A percentile compares a stretch with the other conserved stretches of the same genome.
These are phyloP conservation scores for Ricordea florida DNA, from an alignment of 92 coral and sea anemone species.

Conservation along the genomic window DNA sequence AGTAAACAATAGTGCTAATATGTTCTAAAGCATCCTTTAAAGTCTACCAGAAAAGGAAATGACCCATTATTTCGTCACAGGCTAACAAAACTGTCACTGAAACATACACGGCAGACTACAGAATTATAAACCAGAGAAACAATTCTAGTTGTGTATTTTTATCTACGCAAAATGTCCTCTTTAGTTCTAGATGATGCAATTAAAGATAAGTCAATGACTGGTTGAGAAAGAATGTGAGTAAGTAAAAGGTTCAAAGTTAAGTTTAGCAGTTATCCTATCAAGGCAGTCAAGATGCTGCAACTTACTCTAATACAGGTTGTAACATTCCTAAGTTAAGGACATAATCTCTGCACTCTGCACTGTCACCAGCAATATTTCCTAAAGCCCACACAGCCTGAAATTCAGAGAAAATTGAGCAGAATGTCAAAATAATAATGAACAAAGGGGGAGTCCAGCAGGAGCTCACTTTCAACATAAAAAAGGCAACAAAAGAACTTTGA, in stretches of 20 bases:
- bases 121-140: too few relatives aligned
- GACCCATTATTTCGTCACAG: too few relatives aligned
- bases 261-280: neutral
- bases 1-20: neutral
- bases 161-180: too few relatives aligned
- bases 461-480: neutral
- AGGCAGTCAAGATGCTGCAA: neutral
- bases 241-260: neutral
- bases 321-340: slow-evolving; percentile 89
- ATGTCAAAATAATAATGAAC: neutral
- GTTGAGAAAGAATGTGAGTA: too few relatives aligned
- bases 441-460: neutral
- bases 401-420: neutral
- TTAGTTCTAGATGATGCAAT: too few relatives aligned
- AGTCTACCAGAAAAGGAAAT: too few relatives aligned
- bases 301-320: slow-evolving; percentile 82
- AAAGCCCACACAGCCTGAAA: slow-evolving; percentile 98
- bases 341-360: slow-evolving; percentile 97
- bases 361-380: slow-evolving; percentile 98
- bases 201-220: too few relatives aligned
- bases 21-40: too few relatives aligned
- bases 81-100: too few relatives aligned
- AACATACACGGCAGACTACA: too few relatives aligned
- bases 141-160: too few relatives aligned
- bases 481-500: neutral